Conservation (phyloP, 2,797 vertebrate species). For the Chaetodon trifasciatus region DNA sequence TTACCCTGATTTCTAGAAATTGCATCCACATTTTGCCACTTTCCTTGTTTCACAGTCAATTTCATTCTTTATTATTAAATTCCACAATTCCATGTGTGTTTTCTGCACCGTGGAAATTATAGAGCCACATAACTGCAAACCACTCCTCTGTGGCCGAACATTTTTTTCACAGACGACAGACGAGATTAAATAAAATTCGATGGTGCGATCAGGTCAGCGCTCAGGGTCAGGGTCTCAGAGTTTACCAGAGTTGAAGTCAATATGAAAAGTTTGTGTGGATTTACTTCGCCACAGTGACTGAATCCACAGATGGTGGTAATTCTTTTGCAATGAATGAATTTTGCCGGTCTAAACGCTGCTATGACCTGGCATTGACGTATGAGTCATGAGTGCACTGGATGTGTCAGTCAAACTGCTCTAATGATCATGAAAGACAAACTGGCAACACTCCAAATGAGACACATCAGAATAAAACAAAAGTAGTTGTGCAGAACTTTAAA, state of each 20-base stretch:
- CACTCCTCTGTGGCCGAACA: neutral
- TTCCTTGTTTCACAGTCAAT: too few relatives aligned
- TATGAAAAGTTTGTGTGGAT: neutral
- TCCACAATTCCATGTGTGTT: too few relatives aligned
- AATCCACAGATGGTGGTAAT: neutral
- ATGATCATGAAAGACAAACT: neutral
- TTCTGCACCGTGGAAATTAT: too few relatives aligned
- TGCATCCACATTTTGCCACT: too few relatives aligned
- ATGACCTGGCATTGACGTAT: neutral
- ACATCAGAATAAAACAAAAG: neutral
- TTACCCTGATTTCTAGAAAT: too few relatives aligned
- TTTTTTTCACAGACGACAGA: neutral
- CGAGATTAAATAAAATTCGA: neutral
- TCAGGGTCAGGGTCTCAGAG: neutral
- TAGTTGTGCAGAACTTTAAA: neutral
- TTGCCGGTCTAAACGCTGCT: neutral
- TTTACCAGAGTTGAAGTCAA: neutral
- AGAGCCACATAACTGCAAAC: neutral
- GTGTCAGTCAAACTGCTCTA: neutral
- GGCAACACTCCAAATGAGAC: neutral
- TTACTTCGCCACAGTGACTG: neutral
- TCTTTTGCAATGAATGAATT: accelerated
- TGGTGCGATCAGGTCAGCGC: neutral
- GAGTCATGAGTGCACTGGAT: neutral
- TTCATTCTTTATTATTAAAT: too few relatives aligned